Conservation (phyloP, 2,797 vertebrate genomes). For the Macropus fuliginosus region DNA sequence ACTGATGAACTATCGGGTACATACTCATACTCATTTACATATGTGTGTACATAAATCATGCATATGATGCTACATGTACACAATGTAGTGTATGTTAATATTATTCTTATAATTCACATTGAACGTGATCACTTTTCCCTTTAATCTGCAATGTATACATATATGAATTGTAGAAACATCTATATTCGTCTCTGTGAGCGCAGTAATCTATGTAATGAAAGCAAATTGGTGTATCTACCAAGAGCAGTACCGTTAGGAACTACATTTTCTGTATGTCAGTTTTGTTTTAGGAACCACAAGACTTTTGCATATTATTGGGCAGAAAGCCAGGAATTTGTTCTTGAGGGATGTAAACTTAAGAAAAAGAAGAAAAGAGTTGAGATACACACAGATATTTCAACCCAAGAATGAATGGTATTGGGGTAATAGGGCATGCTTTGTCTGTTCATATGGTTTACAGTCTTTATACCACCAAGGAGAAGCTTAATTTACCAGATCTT, state of each 20-base stretch:
- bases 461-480: conserved; percentile 2
- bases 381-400: conserved; percentile 57
- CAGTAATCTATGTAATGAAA: neutral
- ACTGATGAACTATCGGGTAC: conserved; percentile 68
- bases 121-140: conserved; percentile 17
- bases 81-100: neutral
- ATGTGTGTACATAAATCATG: neutral
- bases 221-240: neutral
- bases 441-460: neutral
- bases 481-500: conserved; percentile 36
- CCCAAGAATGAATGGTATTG: conserved; percentile 62
- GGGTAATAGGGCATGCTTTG: conserved; percentile 20
- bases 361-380: conserved; percentile 67
- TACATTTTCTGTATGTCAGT: conserved; percentile 46
- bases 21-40: conserved; percentile 29
- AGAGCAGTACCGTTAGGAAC: conserved; percentile 18
- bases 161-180: neutral
- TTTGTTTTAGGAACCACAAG: conserved; percentile 66
- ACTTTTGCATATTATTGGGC: conserved; percentile 71
- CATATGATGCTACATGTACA: neutral
- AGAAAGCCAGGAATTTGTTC: conserved; percentile 70
- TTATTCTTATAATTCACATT: neutral
- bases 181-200: neutral
- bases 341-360: conserved; percentile 74
- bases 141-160: neutral